Evolutionary conservation across 2,888 invertebrate species (phyloP).

Genomic region (Polydrusus pterygomalis): DNA sequence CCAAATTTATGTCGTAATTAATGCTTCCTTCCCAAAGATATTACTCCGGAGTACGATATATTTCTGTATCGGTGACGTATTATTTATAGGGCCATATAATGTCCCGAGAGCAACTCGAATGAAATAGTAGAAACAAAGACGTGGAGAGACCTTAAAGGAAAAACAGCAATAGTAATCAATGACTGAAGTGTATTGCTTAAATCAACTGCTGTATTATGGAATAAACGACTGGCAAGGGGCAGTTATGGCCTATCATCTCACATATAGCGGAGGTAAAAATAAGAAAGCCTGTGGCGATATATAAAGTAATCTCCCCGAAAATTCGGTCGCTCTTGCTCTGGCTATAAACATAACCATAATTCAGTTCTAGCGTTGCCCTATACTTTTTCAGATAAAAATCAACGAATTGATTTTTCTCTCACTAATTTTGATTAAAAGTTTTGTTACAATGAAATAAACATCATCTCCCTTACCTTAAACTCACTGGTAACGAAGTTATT

Average conservation of each 20-base stretch:
- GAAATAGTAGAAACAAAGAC: conserved; percentile 66
- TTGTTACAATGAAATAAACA: too few relatives aligned
- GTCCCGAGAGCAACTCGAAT: conserved; percentile 59
- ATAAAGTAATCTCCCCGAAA: conserved; percentile 72
- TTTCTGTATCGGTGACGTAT: conserved; percentile 64
- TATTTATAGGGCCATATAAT: conserved; percentile 65
- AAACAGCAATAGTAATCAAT: conserved; percentile 67
- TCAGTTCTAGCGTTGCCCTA: conserved; percentile 66
- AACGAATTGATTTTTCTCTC: conserved; percentile 36
- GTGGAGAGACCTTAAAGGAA: conserved; percentile 49
- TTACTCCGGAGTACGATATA: conserved; percentile 63
- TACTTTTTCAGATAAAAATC: conserved; percentile 59
- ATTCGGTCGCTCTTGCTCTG: conserved; percentile 68
- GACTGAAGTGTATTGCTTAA: conserved; percentile 68
- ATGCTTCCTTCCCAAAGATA: conserved; percentile 62
- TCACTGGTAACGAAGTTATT: too few relatives aligned
- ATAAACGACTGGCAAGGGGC: conserved; percentile 70
- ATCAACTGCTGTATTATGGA: conserved; percentile 69
- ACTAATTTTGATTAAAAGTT: neutral
- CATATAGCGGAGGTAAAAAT: conserved; percentile 70
- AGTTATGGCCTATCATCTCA: conserved; percentile 71
- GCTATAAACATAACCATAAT: conserved; percentile 72
- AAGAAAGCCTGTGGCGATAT: conserved; percentile 68
- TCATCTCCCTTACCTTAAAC: too few relatives aligned
- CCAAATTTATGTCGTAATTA: conserved; percentile 64